phyloP scores from a whole-genome alignment of 2,888 invertebrate species.

The Meteorus cinctellus region DNA sequence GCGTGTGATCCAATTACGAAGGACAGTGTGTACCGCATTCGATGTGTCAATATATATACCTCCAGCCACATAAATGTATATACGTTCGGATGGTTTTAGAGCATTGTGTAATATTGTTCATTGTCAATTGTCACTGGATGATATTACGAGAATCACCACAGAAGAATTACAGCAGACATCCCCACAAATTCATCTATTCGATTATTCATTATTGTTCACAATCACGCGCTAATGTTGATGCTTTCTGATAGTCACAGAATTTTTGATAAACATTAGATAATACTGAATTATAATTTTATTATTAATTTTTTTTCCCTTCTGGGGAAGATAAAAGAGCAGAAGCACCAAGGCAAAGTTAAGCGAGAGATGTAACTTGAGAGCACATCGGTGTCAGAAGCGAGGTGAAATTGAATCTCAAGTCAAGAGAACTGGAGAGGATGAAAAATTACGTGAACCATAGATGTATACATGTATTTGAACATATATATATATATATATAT shows the following conservation, averaged over 20 bases:
- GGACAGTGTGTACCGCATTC: constrained; percentile 48
- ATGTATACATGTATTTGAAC: constrained; percentile 23
- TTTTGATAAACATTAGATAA: constrained; percentile 30
- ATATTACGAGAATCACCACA: neutral
- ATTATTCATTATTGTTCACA: neutral
- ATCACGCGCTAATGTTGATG: neutral
- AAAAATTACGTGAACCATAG: constrained; percentile 42
- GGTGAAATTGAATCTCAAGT: constrained; percentile 42
- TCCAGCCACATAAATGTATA: neutral
- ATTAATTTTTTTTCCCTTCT: neutral
- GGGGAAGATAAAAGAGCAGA: constrained; percentile 20
- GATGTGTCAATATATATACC: constrained; percentile 7
- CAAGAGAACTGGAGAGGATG: constrained; percentile 37
- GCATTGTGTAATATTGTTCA: neutral
- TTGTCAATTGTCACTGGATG: neutral
- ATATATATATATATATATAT: neutral
- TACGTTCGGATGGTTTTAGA: neutral
- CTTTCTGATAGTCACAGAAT: neutral
- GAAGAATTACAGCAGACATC: neutral
- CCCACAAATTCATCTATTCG: too few relatives aligned
- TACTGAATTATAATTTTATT: neutral
- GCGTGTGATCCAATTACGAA: constrained; percentile 68
- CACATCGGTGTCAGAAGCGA: constrained; percentile 45
- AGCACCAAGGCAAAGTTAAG: constrained; percentile 25
- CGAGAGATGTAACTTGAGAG: constrained; percentile 33